Base-by-base conservation (phyloP, 1,140 invertebrate species). In the Centruroides sculpturatus region DNA sequence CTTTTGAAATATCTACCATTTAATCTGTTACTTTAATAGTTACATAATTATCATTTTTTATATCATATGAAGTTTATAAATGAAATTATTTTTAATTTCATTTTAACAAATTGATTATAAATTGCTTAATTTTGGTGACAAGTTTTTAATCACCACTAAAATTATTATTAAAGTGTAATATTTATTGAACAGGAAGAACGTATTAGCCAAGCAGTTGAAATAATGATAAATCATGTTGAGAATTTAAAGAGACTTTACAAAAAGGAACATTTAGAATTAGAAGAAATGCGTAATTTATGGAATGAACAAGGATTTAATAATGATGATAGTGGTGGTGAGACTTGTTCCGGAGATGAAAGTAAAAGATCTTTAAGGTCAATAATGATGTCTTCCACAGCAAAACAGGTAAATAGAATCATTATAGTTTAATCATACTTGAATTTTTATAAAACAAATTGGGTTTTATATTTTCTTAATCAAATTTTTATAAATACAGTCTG, bases 161-260 rank as follows among this genome's bases (percentile, higher is more conserved):
- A 11, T 53, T n/a, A 13, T 54, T 55, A 11, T 55, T 13, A 62
- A 6, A 52, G 53, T 47, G 58, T 63, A 56, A 64, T 64, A 5
- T 41, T 41, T 41, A 41, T 41, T 41, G 41, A 41, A 6, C 68
- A 80, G 72, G 79, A 80, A 64, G 72, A 72, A 59, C 66, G 77
- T 52, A 70, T 79, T 62, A 76, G 73, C 41, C 69, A 72, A 55
- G 78, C 78, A 5, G 74, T 80, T 52, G 78, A 79, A 56, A 72
- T 79, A 8, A 77, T 80, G 72, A 64, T 79, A 10, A 66, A 69
- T 34, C 74, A 79, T 68, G 76, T 79, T n/a, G 78, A 80, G 60
- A 78, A 77, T 62, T 66, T 79, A 47, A 73, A 76, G 55, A 65
- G 72, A 53, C 59, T 71, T 9, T 71, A 75, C 60, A 75, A 77